phyloP scores from a whole-genome alignment of 2,113 vertebrate genomes.

The Phylloscopus trochiloides region DNA sequence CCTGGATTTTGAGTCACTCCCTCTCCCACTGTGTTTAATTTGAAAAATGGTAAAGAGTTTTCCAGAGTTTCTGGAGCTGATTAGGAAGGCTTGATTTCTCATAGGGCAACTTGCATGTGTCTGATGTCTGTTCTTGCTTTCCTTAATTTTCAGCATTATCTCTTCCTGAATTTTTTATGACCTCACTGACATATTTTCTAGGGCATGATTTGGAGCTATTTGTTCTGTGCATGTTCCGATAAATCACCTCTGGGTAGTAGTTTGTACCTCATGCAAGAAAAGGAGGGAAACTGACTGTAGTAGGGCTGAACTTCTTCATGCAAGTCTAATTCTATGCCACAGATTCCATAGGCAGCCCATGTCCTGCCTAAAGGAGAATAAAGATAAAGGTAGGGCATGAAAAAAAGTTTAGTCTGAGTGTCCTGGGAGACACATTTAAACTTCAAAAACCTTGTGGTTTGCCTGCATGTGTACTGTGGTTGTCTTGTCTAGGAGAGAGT shows the following conservation, averaged over 20 bases:
- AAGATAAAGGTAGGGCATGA: not conserved
- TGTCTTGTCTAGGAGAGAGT: not conserved
- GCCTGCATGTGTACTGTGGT: not conserved
- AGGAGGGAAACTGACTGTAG: not conserved
- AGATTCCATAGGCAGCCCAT: not conserved
- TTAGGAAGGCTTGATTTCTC: not conserved
- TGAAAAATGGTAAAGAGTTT: not conserved
- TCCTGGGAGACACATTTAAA: not conserved
- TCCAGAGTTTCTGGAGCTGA: not conserved
- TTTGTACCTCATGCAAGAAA: not conserved
- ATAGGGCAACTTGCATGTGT: not conserved
- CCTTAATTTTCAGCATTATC: not conserved
- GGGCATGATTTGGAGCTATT: not conserved
- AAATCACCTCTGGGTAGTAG: not conserved
- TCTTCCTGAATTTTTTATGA: not conserved
- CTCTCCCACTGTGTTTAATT: not conserved
- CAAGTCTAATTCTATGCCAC: not conserved
- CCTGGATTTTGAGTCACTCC: not conserved
- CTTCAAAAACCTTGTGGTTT: not conserved
- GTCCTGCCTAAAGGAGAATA: not conserved
- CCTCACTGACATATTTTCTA: not conserved
- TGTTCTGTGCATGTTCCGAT: not conserved
- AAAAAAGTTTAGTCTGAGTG: not conserved
- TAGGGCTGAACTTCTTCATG: not conserved
- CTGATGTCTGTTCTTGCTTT: not conserved